Base-by-base conservation (phyloP, 2,113 vertebrate genomes). In the Noturus placidus region DNA sequence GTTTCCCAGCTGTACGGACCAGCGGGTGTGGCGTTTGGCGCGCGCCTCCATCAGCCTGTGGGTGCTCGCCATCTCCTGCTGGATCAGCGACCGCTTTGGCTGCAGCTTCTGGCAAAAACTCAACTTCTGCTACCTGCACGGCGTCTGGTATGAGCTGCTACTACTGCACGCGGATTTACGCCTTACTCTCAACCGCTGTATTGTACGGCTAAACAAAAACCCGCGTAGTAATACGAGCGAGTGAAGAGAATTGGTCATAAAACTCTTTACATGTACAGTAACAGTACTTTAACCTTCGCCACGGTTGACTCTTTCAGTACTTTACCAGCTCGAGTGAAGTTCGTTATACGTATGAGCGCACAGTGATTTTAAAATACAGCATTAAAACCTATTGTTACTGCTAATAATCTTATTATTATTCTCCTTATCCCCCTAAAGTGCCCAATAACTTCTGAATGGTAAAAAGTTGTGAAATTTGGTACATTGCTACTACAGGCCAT, bases 121-220 rank as follows among this genome's bases (percentile, higher is more conserved):
- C 38, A 94, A 96, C 92, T 99, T 99, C 92, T 96, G 93, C 91
- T 99, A 99, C 92, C 91, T 99, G 65, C 98, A 99, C 27, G 96
- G 97, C 87, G 94, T 99, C 92, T 99, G 98, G 98, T 99, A 92
- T 95, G 95, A 35, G 19, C 33, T 14, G 27, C 52, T 17, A 19
- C 57, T 19, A 35, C 38, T 30, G 22, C 20, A 38, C 52, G 5
- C 65, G 19, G 2, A 11, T 74, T 42, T 52, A 50, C 74, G 6
- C 42, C n/a, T n/a, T n/a, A 15, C 5, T 50, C 13, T 17, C 42
- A 15, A 7, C 4, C 5, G 1, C 4, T 27, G 14, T 33, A 69
- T 15, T 42, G 70, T 4, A 25, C 19, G 1, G 22, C 14, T 15
- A 1, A 30, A 30, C 46, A 17, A 52, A n/a, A 8, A 54, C 46